Evolutionary conservation across 2,888 invertebrate species (phyloP).

Genomic region (Drosophila rellima): DNA sequence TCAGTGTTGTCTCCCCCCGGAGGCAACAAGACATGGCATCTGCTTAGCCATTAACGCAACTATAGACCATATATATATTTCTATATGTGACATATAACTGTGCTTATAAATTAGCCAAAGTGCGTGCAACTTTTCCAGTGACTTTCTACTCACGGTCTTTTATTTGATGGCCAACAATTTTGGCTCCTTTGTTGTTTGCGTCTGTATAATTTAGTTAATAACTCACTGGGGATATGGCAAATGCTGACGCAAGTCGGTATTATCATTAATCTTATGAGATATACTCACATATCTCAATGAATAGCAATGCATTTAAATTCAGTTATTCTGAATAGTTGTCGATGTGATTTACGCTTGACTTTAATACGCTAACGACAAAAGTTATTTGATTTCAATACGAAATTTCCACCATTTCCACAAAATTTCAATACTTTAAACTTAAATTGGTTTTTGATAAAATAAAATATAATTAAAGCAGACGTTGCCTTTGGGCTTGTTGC

Average conservation of each 20-base stretch:
- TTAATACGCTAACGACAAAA: background rate
- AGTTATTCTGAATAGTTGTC: conserved; percentile 5
- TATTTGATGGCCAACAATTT: conserved; percentile 31
- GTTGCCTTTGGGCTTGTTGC: background rate
- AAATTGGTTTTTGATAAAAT: conserved; percentile 31
- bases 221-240: conserved; percentile 37
- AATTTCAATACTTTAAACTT: conserved; percentile 16
- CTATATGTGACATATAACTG: conserved; percentile 2
- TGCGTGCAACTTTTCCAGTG: conserved; percentile 32
- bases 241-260: conserved; percentile 13
- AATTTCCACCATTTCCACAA: background rate
- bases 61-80: background rate
- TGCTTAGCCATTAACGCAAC: conserved; percentile 30
- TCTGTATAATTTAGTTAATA: conserved; percentile 70
- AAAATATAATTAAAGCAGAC: conserved; percentile 39
- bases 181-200: conserved; percentile 34
- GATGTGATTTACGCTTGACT: conserved; percentile 15
- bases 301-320: conserved; percentile 19
- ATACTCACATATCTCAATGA: conserved; percentile 3
- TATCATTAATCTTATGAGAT: conserved; percentile 46
- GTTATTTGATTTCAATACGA: background rate
- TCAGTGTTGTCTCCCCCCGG: conserved; percentile 48
- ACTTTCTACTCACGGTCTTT: conserved; percentile 34
- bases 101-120: conserved; percentile 53
- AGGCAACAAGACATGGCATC: conserved; percentile 6